Evolutionary conservation across 30 jellyfish, hydroid and myxozoan genomes (phyloP).

Genomic region (Euphysa ruthae): DNA sequence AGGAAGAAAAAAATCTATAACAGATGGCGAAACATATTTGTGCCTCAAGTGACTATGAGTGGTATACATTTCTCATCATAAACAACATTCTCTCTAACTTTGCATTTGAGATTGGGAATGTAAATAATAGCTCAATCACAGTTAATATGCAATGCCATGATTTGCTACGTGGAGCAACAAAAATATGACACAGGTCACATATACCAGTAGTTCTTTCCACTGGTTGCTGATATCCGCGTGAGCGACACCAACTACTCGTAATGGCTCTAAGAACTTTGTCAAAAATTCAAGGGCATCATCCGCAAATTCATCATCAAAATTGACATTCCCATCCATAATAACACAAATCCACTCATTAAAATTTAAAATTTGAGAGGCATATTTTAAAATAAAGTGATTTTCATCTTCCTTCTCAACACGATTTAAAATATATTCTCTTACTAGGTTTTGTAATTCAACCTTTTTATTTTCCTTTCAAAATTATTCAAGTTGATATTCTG

Average conservation of each 20-base stretch:
- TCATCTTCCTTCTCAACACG: conserved; percentile 11
- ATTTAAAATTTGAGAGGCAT: conserved; percentile 4
- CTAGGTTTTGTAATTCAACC: too few species aligned
- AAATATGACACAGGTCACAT: not conserved
- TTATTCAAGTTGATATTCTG: too few species aligned
- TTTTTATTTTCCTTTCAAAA: too few species aligned
- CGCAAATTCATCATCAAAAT: not conserved
- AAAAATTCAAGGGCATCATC: not conserved
- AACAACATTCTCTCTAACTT: conserved; percentile 22
- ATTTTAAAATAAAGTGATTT: not conserved
- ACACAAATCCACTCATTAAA: not conserved
- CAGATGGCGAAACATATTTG: too few species aligned
- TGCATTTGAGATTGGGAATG: conserved; percentile 17
- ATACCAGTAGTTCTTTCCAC: not conserved
- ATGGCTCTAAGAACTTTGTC: not conserved
- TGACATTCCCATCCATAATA: not conserved
- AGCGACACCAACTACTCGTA: conserved; percentile 9
- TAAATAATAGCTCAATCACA: conserved; percentile 2
- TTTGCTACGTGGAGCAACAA: not conserved
- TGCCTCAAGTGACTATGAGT: too few species aligned
- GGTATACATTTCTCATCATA: not conserved
- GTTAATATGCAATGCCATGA: not conserved
- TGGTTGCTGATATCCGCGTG: not conserved
- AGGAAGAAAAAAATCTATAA: not conserved
- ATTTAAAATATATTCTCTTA: not conserved